phyloP scores from a whole-genome alignment of 2,888 invertebrate genomes.

The Sinopyrophorus schimmeli region DNA sequence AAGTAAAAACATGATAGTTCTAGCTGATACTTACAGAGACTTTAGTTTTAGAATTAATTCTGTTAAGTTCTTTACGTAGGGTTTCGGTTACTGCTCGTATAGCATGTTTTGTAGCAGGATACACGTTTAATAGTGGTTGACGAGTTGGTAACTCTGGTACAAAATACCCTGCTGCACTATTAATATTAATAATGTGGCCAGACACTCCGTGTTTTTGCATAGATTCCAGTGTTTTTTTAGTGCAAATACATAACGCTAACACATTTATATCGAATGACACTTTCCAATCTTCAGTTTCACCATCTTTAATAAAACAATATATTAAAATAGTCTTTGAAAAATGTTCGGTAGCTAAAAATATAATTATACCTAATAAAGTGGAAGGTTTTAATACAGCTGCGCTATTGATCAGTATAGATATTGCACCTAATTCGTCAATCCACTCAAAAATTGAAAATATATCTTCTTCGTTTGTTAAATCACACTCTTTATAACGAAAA shows the following conservation, averaged over 20 bases:
- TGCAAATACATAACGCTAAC: conserved; percentile 35
- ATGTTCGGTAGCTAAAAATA: neutral
- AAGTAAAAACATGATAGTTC: too few relatives aligned
- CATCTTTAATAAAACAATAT: conserved; percentile 32
- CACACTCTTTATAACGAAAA: conserved; percentile 23
- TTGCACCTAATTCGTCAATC: conserved; percentile 24
- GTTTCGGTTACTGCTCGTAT: conserved; percentile 24
- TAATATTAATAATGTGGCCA: conserved; percentile 26
- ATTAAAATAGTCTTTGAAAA: neutral
- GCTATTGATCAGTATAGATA: conserved; percentile 23
- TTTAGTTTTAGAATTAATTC: conserved; percentile 20
- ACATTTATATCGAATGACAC: conserved; percentile 41
- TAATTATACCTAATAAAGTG: conserved; percentile 16
- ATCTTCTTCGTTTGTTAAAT: conserved; percentile 20
- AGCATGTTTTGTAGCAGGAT: conserved; percentile 26
- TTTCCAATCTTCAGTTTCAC: conserved; percentile 39
- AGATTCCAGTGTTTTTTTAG: conserved; percentile 36
- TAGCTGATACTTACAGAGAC: conserved; percentile 17
- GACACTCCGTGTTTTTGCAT: conserved; percentile 38
- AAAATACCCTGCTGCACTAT: conserved; percentile 18
- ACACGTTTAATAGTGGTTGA: conserved; percentile 22
- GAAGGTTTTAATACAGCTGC: conserved; percentile 22
- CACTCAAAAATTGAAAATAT: conserved; percentile 19
- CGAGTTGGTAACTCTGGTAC: conserved; percentile 17
- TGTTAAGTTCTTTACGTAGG: conserved; percentile 16